Conservation (phyloP, 2,113 vertebrate genomes). For the Pteruthius melanotis region DNA sequence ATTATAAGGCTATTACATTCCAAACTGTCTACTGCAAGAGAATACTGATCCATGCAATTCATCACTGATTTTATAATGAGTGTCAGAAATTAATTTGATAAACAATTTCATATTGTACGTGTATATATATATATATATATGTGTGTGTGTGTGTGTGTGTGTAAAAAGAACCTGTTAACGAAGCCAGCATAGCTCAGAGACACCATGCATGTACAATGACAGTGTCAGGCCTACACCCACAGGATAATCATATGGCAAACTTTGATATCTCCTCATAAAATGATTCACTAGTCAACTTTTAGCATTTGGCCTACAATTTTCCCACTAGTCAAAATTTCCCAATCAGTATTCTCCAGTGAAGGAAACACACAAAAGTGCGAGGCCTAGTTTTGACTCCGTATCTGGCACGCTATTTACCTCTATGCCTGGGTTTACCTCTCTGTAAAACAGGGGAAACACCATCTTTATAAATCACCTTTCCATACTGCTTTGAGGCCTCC, state of each 20-base stretch:
- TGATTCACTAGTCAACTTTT: not conserved
- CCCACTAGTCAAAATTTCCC: not conserved
- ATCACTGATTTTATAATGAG: not conserved
- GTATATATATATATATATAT: no score
- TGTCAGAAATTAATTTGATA: not conserved
- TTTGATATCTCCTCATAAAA: not conserved
- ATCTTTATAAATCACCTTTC: not conserved
- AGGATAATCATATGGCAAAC: not conserved
- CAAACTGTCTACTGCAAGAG: not conserved
- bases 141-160: no score
- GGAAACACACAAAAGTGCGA: not conserved
- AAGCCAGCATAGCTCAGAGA: not conserved
- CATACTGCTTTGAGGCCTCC: not conserved
- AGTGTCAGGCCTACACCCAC: not conserved
- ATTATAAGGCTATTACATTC: not conserved
- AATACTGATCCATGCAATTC: not conserved
- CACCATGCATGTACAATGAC: not conserved
- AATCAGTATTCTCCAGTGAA: not conserved
- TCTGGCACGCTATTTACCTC: not conserved
- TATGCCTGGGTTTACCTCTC: not conserved
- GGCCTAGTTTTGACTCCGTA: not conserved
- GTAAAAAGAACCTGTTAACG: not conserved
- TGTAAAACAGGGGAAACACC: not conserved
- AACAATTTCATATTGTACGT: not conserved
- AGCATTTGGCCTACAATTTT: not conserved